Conservation (phyloP, 2,888 invertebrate species). For the Euplexia lucipara region DNA sequence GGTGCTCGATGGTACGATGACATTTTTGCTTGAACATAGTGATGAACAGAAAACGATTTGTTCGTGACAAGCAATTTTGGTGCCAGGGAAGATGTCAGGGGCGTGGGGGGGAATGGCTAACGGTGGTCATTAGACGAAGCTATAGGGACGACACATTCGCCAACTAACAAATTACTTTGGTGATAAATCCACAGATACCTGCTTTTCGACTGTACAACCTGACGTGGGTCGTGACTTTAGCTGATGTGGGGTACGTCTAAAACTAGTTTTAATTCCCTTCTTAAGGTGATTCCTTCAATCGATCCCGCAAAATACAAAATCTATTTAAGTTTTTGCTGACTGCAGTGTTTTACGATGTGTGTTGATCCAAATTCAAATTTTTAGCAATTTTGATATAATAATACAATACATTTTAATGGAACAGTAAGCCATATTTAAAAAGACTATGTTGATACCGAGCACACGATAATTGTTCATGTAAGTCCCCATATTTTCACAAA, state of each 20-base stretch:
- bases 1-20: constrained; percentile 76
- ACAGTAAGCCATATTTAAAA: too few species aligned
- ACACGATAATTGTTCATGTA: too few species aligned
- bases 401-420: too few species aligned
- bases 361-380: too few species aligned
- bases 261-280: constrained; percentile 39
- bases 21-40: constrained; percentile 72
- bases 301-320: too few species aligned
- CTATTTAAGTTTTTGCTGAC: too few species aligned
- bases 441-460: too few species aligned
- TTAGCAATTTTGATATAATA: too few species aligned
- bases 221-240: constrained; percentile 52
- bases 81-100: constrained; percentile 80
- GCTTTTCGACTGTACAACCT: constrained; percentile 87
- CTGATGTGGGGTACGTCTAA: constrained; percentile 41
- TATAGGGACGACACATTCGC: constrained; percentile 88
- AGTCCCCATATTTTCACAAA: too few species aligned
- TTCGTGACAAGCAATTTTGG: constrained; percentile 84
- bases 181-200: constrained; percentile 82
- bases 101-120: constrained; percentile 77
- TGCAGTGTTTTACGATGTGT: too few species aligned
- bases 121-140: constrained; percentile 86
- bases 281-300: not conserved
- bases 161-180: constrained; percentile 86
- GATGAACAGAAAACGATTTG: constrained; percentile 82